phyloP scores from a whole-genome alignment of 92 coral and sea anemone genomes.

The Phenganax stokvisi region DNA sequence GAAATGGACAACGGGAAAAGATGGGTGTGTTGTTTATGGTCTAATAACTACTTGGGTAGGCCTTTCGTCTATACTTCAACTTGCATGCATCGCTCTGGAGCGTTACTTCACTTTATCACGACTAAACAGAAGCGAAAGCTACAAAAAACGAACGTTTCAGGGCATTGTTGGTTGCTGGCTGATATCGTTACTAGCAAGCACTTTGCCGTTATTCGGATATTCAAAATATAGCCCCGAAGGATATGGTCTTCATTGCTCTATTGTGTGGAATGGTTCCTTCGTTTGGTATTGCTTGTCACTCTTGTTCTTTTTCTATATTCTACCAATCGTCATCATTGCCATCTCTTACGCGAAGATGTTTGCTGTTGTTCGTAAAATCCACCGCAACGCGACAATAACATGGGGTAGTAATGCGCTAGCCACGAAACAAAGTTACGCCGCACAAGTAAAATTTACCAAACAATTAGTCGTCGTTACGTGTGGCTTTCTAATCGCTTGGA shows the following conservation, averaged over 20 bases:
- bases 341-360: constrained; percentile 48
- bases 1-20: constrained; percentile 43
- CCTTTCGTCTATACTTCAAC: constrained; percentile 53
- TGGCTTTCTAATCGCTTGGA: constrained; percentile 70
- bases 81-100: constrained; percentile 57
- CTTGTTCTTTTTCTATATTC: constrained; percentile 58
- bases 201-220: constrained; percentile 69
- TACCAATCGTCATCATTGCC: constrained; percentile 46
- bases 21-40: constrained; percentile 53
- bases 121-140: neutral
- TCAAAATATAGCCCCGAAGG: constrained; percentile 60
- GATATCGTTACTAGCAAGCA: constrained; percentile 42
- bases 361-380: constrained; percentile 43
- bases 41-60: constrained; percentile 55
- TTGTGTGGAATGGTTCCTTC: constrained; percentile 53
- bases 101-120: constrained; percentile 35
- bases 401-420: constrained; percentile 52
- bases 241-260: constrained; percentile 59
- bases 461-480: constrained; percentile 50
- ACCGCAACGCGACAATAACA: constrained; percentile 37
- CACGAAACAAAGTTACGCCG: constrained; percentile 45
- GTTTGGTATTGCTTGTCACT: constrained; percentile 51
- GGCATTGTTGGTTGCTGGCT: constrained; percentile 50
- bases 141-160: constrained; percentile 20
- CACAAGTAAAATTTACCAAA: constrained; percentile 44